phyloP scores from a whole-genome alignment of 2,113 vertebrate species.

The Eurystomus gularis region DNA sequence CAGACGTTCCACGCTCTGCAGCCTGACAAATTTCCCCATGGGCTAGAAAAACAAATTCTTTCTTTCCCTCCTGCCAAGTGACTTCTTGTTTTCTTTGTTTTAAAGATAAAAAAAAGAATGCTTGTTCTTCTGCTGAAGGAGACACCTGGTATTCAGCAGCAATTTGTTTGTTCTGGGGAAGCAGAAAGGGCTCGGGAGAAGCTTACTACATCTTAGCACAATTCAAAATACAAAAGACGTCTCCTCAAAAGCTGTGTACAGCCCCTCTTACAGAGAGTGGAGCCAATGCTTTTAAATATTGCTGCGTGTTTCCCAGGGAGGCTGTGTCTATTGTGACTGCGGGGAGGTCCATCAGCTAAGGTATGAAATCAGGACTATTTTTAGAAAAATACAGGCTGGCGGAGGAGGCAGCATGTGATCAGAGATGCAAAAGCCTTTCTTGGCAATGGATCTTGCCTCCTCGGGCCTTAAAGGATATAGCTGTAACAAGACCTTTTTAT shows the following conservation, averaged over 20 bases:
- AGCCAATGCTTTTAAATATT: background rate
- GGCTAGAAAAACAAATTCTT: background rate
- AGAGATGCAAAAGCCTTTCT: constrained; percentile 26
- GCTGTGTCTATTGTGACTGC: background rate
- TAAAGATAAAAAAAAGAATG: background rate
- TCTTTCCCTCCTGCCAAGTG: background rate
- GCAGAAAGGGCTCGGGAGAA: background rate
- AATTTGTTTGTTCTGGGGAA: background rate
- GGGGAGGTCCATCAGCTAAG: constrained; percentile 21
- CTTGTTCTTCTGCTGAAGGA: background rate
- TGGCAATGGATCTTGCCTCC: constrained; percentile 24
- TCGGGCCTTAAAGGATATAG: constrained; percentile 4
- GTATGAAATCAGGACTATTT: constrained; percentile 58
- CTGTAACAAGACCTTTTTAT: constrained; percentile 3
- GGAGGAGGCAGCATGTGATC: background rate
- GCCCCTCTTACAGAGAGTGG: background rate
- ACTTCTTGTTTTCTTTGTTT: background rate
- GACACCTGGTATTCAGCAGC: background rate
- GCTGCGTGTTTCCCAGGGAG: background rate
- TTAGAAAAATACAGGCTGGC: constrained; percentile 27
- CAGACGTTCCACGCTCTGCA: background rate
- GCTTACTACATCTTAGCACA: background rate
- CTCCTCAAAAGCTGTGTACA: background rate
- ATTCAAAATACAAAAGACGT: background rate
- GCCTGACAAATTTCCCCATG: background rate